Conservation (phyloP, 2,888 invertebrate species). For the Xylota sylvarum region DNA sequence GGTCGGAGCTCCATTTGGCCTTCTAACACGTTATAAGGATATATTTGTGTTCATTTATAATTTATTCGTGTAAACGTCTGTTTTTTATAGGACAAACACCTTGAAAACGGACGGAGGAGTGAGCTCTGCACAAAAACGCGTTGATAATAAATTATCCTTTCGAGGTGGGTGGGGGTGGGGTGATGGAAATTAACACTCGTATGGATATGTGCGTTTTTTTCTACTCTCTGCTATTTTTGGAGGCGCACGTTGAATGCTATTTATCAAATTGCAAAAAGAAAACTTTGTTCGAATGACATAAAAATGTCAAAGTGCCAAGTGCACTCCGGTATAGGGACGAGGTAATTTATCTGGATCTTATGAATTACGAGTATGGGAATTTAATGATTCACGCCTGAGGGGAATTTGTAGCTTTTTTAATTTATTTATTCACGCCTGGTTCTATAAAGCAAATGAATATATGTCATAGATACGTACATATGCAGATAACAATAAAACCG, state of each 20-base stretch:
- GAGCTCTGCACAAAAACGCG: background rate
- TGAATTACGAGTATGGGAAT: background rate
- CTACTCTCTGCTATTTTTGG: background rate
- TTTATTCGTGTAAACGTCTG: slow-evolving; percentile 64
- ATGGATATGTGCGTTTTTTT: background rate
- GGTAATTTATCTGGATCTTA: background rate
- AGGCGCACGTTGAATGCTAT: slow-evolving; percentile 15
- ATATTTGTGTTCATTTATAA: slow-evolving; percentile 62
- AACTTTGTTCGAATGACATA: slow-evolving; percentile 22
- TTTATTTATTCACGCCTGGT: background rate
- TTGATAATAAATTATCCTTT: slow-evolving; percentile 33
- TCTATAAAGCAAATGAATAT: too few relatives aligned
- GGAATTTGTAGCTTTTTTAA: background rate
- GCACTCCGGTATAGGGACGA: background rate
- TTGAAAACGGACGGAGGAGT: slow-evolving; percentile 17
- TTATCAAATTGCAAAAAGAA: slow-evolving; percentile 15
- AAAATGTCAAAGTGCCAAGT: slow-evolving; percentile 17
- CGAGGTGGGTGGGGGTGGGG: background rate
- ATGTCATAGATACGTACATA: too few relatives aligned
- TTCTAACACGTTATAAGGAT: background rate
- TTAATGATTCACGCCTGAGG: background rate
- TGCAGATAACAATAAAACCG: too few relatives aligned
- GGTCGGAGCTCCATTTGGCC: background rate
- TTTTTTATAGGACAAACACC: slow-evolving; percentile 57
- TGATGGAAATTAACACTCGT: slow-evolving; percentile 8